phyloP scores from a whole-genome alignment of 2,888 invertebrate genomes.

The Osmoderma eremita region DNA sequence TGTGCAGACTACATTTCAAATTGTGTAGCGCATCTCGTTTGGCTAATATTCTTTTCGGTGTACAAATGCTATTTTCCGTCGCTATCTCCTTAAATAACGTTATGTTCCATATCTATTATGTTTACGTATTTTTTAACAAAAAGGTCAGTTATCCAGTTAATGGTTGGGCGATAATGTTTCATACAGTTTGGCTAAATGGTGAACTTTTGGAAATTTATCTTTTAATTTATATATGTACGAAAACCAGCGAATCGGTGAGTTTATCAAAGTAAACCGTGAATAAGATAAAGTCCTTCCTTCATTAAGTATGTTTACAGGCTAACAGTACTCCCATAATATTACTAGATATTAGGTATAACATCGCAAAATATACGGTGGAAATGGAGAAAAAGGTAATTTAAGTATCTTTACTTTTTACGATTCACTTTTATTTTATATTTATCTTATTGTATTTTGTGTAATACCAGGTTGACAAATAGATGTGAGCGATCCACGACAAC shows the following conservation, averaged over 20 bases:
- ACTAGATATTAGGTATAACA: slow-evolving; percentile 60
- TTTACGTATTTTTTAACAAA: slow-evolving; percentile 51
- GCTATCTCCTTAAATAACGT: slow-evolving; percentile 51
- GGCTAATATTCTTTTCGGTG: slow-evolving; percentile 52
- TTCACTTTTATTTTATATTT: too few species aligned
- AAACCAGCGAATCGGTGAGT: slow-evolving; percentile 53
- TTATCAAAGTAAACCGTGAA: neutral
- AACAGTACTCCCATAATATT: slow-evolving; percentile 60
- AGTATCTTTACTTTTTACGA: too few species aligned
- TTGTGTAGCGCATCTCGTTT: slow-evolving; percentile 50
- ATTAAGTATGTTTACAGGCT: slow-evolving; percentile 56
- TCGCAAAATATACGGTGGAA: slow-evolving; percentile 56
- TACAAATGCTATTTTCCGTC: slow-evolving; percentile 51
- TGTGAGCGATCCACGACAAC: too few species aligned
- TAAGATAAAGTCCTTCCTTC: neutral
- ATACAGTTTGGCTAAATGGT: slow-evolving; percentile 52
- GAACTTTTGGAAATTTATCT: slow-evolving; percentile 53
- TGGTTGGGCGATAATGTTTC: slow-evolving; percentile 45
- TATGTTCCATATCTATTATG: slow-evolving; percentile 53
- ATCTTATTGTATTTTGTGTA: too few species aligned
- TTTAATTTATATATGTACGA: slow-evolving; percentile 51
- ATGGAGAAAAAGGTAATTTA: slow-evolving; percentile 61
- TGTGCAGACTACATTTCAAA: slow-evolving; percentile 54
- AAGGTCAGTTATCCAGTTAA: slow-evolving; percentile 36
- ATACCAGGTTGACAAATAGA: too few species aligned